Evolutionary conservation across 1,140 invertebrate genomes (phyloP), one percentile per base, ranked within the genome.

Genomic region (Drosophila jambulina): DNA sequence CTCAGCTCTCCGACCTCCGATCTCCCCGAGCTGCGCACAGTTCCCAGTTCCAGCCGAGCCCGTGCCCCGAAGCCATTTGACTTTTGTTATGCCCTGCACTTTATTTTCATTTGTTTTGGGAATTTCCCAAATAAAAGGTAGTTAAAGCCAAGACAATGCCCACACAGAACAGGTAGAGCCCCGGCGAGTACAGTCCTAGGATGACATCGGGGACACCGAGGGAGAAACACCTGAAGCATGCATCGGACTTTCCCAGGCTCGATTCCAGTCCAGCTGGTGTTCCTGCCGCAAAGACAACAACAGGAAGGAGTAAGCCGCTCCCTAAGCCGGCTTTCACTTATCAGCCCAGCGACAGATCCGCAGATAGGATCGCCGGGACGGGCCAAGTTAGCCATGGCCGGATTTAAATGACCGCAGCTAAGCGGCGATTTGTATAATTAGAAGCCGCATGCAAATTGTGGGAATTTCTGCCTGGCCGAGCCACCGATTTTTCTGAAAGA

Each of bases 21-120:
- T 34, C 61, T 64, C 42, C 23, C 34, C n/a, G 29, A 58, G 42
- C 32, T 13, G 42, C 23, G 5, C 51, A 23, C 49, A 34, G 32
- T 56, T 56, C 51, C 32, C 51, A 23, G 51, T 54, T 36, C 51
- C 36, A 25, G 36, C 38, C 49, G 51, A 78, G 78, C 83, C 84
- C 83, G 83, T 90, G 85, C 85, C 70, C 67, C 25, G 86, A 64
- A 82, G 38, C 67, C 85, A 88, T 81, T 88, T 88, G 85, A 88
- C 85, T 88, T 88, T 88, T 88, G 85, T 88, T 88, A 75, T 90
- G 81, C 81, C 67, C 56, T 88, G 74, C 85, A 85, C 85, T 90
- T 88, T 88, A 90, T 90, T 88, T 88, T 90, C 81, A 81, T 88
- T 88, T 88, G 85, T 90, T 88, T 88, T 88, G 85, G 85, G 85